Percentiles rank a stretch among this genome's conserved stretches.
Evolutionary conservation across 2,888 invertebrate genomes (phyloP).

Genomic region (Byasa hedistus): DNA sequence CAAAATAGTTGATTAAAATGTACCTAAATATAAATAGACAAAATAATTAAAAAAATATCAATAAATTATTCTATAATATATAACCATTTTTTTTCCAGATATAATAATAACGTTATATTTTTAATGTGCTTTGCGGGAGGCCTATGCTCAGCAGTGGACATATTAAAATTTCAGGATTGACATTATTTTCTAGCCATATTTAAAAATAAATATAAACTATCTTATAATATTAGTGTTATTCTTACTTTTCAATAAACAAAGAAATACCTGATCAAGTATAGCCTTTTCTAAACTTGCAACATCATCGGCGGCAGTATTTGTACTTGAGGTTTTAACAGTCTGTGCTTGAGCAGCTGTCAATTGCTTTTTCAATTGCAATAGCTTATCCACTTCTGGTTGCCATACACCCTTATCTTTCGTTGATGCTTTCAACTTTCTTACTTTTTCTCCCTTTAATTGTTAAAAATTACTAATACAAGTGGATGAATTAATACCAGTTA

Average conservation of each 20-base stretch:
- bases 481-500: background rate
- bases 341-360: constrained; percentile 55
- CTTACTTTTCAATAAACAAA: background rate
- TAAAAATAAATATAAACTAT: too few species aligned
- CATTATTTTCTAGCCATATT: too few species aligned
- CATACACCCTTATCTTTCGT: constrained; percentile 87
- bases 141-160: too few species aligned
- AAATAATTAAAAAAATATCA: too few species aligned
- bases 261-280: constrained; percentile 51
- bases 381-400: constrained; percentile 87
- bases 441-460: constrained; percentile 81
- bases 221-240: background rate
- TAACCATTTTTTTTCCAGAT: too few species aligned
- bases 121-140: too few species aligned
- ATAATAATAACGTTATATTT: too few species aligned
- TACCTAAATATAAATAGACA: too few species aligned
- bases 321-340: constrained; percentile 11
- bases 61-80: too few species aligned
- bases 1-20: too few species aligned
- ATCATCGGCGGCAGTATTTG: constrained; percentile 30
- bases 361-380: constrained; percentile 87
- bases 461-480: background rate
- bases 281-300: constrained; percentile 71
- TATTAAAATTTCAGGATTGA: too few species aligned
- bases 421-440: constrained; percentile 86